Evolutionary conservation across 2,113 vertebrate species (phyloP), one percentile per base, ranked within the genome.

Genomic region (Ahaetulla prasina): DNA sequence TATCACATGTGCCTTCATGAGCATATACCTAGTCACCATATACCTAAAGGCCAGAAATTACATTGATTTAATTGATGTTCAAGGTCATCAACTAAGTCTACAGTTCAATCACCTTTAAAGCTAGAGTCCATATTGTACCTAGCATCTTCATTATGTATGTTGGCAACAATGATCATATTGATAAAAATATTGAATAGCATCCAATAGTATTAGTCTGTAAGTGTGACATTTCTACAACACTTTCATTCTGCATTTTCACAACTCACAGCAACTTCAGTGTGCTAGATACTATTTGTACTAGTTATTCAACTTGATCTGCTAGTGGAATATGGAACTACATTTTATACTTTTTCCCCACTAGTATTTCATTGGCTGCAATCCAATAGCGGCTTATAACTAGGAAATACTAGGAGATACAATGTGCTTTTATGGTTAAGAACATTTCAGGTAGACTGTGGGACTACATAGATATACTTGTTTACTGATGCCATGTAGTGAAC

Each of bases 401-500:
- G 25, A 88, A 4, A 92, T 12, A 8, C 8, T 27, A 49, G 47
- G 25, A 88, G 8, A 88, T 23, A 8, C 14, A 88, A 63, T 68
- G 20, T 68, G 85, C 39, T 35, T 87, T 91, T n/a, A 63, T 30
- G 35, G n/a, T 87, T 52, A 39, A 55, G 85, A 91, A 47, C 45
- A 35, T 35, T 35, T 49, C 22, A 60, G 50, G 39, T 91, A n/a
- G 57, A 87, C 63, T 87, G 50, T 87, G 45, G 47, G 50, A 50
- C 50, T 49, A 23, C 30, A 85, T 85, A 27, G 85, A 50, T 63
- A 87, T 35, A 87, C 3, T 23, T 63, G 45, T 55, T 91, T 12
- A 91, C 91, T 85, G 60, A 55, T 87, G 50, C 18, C 85, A 87
- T 91, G 54, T 60, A 91, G 50, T 63, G 90, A 35, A 91, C 85